Conservation (phyloP, 2,888 invertebrate species). For the Nemurella pictetii region DNA sequence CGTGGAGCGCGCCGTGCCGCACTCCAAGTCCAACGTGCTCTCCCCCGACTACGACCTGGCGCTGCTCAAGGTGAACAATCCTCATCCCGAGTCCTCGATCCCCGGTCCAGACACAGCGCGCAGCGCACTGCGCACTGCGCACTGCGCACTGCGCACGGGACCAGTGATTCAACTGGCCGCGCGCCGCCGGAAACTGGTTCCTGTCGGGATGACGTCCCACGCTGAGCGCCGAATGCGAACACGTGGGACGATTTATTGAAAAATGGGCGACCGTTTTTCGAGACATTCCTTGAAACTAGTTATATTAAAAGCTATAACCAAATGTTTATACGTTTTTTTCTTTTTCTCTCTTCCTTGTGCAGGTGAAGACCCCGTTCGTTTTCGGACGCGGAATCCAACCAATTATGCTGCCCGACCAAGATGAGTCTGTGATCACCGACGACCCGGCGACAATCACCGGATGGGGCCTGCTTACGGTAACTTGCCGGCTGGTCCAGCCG, state of each 20-base stretch:
- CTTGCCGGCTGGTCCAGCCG: too few relatives aligned
- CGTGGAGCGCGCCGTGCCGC: not conserved
- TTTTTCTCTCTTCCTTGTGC: not conserved
- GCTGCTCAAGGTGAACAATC: not conserved
- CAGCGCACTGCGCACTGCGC: too few relatives aligned
- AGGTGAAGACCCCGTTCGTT: not conserved
- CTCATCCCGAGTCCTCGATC: too few relatives aligned
- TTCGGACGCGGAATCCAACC: not conserved
- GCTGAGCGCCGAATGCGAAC: too few relatives aligned
- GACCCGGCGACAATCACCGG: not conserved
- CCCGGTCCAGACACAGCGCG: too few relatives aligned
- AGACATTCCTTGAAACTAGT: not conserved
- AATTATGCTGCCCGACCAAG: not conserved
- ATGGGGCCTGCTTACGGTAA: not conserved
- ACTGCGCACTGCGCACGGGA: too few relatives aligned
- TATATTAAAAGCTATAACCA: not conserved
- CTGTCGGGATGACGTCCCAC: too few relatives aligned
- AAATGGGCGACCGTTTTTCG: too few relatives aligned
- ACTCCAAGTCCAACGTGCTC: not conserved
- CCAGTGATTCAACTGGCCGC: too few relatives aligned
- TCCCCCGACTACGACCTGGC: not conserved
- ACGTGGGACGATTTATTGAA: too few relatives aligned
- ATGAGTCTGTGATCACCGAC: not conserved
- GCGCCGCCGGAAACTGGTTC: too few relatives aligned
- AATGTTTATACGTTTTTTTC: too few relatives aligned